Base-by-base conservation (phyloP, 2,113 vertebrate species). In the Osmerus mordax region DNA sequence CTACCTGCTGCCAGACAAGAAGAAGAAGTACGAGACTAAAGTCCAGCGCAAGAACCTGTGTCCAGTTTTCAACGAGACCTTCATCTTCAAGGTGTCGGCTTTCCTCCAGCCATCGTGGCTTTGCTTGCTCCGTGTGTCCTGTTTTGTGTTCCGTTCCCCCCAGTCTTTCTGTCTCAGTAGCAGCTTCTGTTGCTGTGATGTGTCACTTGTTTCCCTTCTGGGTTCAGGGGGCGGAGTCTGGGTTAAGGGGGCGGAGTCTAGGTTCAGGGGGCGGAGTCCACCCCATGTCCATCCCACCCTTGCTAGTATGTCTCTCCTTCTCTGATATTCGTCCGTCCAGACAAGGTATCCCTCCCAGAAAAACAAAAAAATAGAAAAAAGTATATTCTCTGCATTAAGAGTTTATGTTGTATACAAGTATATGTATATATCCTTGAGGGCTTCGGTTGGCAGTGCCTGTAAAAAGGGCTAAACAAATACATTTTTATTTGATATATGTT, bases 21-120 rank as follows among this genome's bases (percentile, higher is more conserved):
- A 95, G 86, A 94, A 95, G 82, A 94, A 95, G 74, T 90, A 92
- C 0, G 95, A 96, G 88, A 96, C 95, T 71, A 96, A 95, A 82
- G 94, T 96, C 66, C 95, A 96, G 23, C 93, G 94, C 86, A 96
- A 96, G 88, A 96, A 95, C 9, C 87, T 96, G 71, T 95, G 93
- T 74, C 95, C 95, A 0, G 92, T 93, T 36, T 96, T 96, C 81
- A 95, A 93, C 28, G 95, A 96, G 87, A 94, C 92, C 0, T 96
- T 96, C 67, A 89, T 93, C 41, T 96, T 96, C 72, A 96, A 96
- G 93, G 95, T 96, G 47, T 58, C 41, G 1, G 0, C 3, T n/a
- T 15, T 36, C 41, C 56, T 18, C 61, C 53, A 56, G 28, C 8
- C 2, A 1, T n/a, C 0, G 2, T 7, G 23, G 3, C 3, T 36